Percentiles rank a stretch among this genome's conserved stretches.
These are phyloP conservation scores for Euura saliciscinereae DNA, from an alignment of 1,140 invertebrate genomes.

Conservation along the genomic window DNA sequence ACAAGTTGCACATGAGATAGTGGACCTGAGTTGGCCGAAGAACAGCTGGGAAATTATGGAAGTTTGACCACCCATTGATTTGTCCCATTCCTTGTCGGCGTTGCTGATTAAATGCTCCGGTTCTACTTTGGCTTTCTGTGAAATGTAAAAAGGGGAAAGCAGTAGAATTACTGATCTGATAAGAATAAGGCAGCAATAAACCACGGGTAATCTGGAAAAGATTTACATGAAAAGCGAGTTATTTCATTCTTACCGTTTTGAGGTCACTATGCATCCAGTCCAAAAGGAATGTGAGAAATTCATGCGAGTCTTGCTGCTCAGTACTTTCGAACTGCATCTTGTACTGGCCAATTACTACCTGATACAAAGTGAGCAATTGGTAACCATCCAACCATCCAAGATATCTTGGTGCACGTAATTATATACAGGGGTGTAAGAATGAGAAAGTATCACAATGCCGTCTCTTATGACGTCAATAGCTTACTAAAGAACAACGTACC, in stretches of 20 bases:
- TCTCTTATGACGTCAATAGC: too few relatives aligned
- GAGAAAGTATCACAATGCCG: too few relatives aligned
- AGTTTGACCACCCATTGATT: constrained; percentile 74
- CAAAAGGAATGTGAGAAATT: constrained; percentile 89
- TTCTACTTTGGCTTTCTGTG: constrained; percentile 37
- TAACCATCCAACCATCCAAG: too few relatives aligned
- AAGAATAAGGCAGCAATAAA: background rate
- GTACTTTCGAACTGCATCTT: constrained; percentile 80
- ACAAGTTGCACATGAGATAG: constrained; percentile 79
- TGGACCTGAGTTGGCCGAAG: constrained; percentile 88
- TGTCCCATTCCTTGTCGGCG: constrained; percentile 76
- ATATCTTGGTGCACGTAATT: too few relatives aligned
- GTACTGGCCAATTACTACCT: constrained; percentile 76
- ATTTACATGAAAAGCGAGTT: constrained; percentile 12
- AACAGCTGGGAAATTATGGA: constrained; percentile 84
- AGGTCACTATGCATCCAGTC: constrained; percentile 92
- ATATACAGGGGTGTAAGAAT: too few relatives aligned
- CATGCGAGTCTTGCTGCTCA: constrained; percentile 95
- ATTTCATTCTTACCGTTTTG: constrained; percentile 63
- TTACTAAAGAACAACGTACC: constrained; percentile 55
- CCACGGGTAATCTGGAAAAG: constrained; percentile 8
- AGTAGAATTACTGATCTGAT: constrained; percentile 14
- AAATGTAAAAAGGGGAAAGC: constrained; percentile 8
- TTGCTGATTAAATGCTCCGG: constrained; percentile 31
- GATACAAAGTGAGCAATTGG: constrained; percentile 13